Percentiles rank a stretch among this genome's conserved stretches.
These are phyloP conservation scores for Phorcus lineatus DNA, from an alignment of 2,888 invertebrate species.

Conservation along the genomic window DNA sequence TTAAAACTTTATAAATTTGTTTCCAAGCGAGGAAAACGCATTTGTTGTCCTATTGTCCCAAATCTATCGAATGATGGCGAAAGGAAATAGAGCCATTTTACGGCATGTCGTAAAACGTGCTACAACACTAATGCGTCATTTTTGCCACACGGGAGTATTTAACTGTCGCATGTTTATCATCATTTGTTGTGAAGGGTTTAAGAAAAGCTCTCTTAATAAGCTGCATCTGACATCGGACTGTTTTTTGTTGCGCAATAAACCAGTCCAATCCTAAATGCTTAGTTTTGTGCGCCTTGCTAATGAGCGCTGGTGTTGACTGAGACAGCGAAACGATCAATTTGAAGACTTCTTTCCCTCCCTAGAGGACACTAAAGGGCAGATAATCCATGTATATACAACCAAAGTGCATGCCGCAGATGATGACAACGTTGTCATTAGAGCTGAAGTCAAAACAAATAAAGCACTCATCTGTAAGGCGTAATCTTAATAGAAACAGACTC, in stretches of 20 bases:
- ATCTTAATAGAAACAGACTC: no score
- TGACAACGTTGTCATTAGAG: background rate
- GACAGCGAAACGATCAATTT: conserved; percentile 5
- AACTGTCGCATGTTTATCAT: background rate
- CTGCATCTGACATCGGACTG: background rate
- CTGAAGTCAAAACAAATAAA: background rate
- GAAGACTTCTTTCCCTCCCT: background rate
- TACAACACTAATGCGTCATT: background rate
- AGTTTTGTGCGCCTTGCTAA: background rate
- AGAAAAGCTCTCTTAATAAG: conserved; percentile 1
- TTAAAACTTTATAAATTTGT: no score
- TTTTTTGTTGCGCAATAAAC: conserved; percentile 10
- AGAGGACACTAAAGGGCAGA: background rate
- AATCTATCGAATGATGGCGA: background rate
- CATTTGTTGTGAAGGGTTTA: conserved; percentile 6
- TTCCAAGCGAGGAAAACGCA: no score
- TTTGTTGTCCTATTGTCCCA: background rate
- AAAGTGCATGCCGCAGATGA: background rate
- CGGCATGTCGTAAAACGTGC: background rate
- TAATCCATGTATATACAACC: conserved; percentile 7
- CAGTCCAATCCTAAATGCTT: background rate
- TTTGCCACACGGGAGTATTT: background rate
- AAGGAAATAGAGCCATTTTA: background rate
- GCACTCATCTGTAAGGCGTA: no score
- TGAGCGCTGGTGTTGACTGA: background rate